phyloP scores from a whole-genome alignment of 1,140 invertebrate species.

The Ostrea denselamellosa region DNA sequence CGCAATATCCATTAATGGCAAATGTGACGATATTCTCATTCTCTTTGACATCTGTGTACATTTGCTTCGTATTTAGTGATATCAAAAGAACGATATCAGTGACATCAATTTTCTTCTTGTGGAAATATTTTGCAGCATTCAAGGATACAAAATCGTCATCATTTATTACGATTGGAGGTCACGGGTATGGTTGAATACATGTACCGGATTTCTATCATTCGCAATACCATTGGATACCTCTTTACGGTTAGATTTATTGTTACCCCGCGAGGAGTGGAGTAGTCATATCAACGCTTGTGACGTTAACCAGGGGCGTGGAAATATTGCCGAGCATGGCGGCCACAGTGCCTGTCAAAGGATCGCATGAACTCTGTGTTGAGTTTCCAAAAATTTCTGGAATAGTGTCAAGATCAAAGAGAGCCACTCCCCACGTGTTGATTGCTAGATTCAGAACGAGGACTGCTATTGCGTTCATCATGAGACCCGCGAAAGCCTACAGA shows the following conservation, averaged over 20 bases:
- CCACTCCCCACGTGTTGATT: constrained; percentile 83
- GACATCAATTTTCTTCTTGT: too few species aligned
- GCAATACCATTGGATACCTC: too few species aligned
- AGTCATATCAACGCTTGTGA: neutral
- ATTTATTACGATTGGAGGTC: too few species aligned
- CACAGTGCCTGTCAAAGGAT: neutral
- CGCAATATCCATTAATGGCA: too few species aligned
- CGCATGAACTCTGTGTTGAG: neutral
- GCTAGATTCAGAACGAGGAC: constrained; percentile 80
- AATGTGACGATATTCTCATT: too few species aligned
- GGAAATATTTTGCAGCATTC: too few species aligned
- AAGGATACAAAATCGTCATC: too few species aligned
- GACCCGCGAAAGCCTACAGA: constrained; percentile 60
- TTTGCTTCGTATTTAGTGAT: too few species aligned
- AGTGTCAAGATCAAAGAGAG: constrained; percentile 68
- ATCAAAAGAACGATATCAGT: too few species aligned
- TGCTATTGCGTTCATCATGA: constrained; percentile 65
- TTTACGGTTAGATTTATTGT: neutral
- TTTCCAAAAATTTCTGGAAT: constrained; percentile 61
- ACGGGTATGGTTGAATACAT: too few species aligned
- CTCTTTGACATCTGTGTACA: too few species aligned
- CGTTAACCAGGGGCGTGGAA: neutral
- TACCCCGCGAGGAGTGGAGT: neutral
- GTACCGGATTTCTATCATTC: too few species aligned
- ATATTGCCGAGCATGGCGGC: neutral